A percentile compares a stretch with the other conserved stretches of the same genome.
Evolutionary conservation across 2,888 invertebrate species (phyloP).

Genomic region (Sphaerophoria taeniata): DNA sequence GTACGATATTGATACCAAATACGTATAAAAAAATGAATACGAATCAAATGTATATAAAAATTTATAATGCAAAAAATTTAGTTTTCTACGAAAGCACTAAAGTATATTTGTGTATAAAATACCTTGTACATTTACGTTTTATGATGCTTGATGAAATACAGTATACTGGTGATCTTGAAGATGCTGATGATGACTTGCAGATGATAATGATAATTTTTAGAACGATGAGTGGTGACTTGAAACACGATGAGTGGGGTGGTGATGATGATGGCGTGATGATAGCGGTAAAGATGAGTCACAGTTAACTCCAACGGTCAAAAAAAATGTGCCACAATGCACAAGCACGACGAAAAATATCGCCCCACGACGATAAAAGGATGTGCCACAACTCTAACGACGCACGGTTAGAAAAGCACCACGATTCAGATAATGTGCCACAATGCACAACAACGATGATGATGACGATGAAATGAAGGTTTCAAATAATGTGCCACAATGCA

Average conservation of each 20-base stretch:
- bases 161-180: neutral
- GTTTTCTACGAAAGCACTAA: neutral
- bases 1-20: neutral
- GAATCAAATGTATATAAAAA: neutral
- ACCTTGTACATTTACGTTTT: neutral
- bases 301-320: neutral
- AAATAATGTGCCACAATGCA: neutral
- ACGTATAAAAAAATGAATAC: neutral
- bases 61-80: neutral
- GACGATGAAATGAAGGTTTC: neutral
- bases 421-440: neutral
- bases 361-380: neutral
- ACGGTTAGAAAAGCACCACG: neutral
- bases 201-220: neutral
- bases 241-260: neutral
- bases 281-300: neutral
- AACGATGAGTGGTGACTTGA: neutral
- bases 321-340: neutral
- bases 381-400: neutral
- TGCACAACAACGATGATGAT: neutral
- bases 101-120: neutral
- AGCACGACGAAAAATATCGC: neutral
- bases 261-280: conserved; percentile 1
- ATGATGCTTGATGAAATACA: neutral
- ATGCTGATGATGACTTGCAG: neutral